These are phyloP conservation scores for Drosophila pectinifera DNA, from an alignment of 1,140 invertebrate species.

Conservation along the genomic window DNA sequence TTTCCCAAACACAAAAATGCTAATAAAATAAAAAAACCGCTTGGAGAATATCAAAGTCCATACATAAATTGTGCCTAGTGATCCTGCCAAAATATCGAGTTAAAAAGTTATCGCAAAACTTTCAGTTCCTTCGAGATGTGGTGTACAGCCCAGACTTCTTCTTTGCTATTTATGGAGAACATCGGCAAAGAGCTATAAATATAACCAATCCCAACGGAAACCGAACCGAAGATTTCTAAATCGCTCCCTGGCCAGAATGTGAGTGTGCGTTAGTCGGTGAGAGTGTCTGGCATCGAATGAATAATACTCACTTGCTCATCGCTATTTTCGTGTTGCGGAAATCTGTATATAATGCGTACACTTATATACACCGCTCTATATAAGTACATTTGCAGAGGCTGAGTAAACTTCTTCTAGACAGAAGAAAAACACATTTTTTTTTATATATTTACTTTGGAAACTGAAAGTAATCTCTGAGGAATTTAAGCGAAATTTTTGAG, in stretches of 20 bases:
- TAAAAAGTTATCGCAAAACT: constrained; percentile 33
- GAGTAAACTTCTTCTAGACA: constrained; percentile 5
- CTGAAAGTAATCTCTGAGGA: constrained; percentile 18
- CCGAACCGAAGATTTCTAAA: constrained; percentile 35
- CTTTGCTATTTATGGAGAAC: constrained; percentile 76
- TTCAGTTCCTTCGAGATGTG: constrained; percentile 24
- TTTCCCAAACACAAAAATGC: constrained; percentile 1
- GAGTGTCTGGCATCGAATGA: constrained; percentile 52
- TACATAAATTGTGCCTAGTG: constrained; percentile 23
- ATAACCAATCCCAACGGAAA: constrained; percentile 30
- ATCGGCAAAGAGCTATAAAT: constrained; percentile 65
- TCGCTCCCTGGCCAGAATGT: constrained; percentile 40
- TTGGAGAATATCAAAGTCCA: constrained; percentile 22
- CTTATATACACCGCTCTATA: constrained; percentile 14
- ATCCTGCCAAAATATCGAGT: constrained; percentile 25
- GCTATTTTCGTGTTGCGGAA: constrained; percentile 76
- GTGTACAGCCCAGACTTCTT: constrained; percentile 35
- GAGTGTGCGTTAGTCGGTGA: constrained; percentile 38
- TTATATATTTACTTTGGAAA: constrained; percentile 8
- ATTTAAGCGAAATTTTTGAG: not conserved
- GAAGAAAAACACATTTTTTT: not conserved
- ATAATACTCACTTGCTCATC: constrained; percentile 78
- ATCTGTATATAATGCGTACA: constrained; percentile 47
- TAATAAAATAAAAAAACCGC: constrained; percentile 16
- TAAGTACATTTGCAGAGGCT: constrained; percentile 5